These are phyloP conservation scores for Euwallacea similis DNA, from an alignment of 1,140 invertebrate genomes.

Conservation along the genomic window DNA sequence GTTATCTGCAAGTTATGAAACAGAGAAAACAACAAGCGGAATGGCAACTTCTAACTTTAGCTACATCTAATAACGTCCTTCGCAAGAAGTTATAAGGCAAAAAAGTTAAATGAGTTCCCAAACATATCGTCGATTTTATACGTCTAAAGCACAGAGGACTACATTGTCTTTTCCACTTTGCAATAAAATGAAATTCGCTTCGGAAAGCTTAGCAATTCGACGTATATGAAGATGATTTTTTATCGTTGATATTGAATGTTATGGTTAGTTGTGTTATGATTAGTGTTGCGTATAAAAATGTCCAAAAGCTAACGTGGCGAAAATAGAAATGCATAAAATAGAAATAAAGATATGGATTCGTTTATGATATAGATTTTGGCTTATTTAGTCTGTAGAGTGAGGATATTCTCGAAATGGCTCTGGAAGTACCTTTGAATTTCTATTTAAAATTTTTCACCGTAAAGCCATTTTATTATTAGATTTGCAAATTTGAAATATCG, in stretches of 20 bases:
- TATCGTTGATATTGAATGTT: background rate
- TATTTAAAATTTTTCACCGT: too few species aligned
- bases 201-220: background rate
- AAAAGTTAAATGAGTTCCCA: constrained; percentile 11
- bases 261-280: background rate
- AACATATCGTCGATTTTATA: constrained; percentile 10
- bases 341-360: background rate
- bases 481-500: too few species aligned
- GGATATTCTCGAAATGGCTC: too few species aligned
- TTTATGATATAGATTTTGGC: too few species aligned
- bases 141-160: background rate
- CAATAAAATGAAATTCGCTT: constrained; percentile 1
- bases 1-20: background rate
- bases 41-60: background rate
- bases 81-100: background rate
- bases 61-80: background rate
- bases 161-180: constrained; percentile 4
- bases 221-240: background rate
- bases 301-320: background rate
- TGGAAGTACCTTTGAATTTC: too few species aligned
- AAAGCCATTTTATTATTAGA: too few species aligned
- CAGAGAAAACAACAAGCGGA: background rate
- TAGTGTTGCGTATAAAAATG: background rate
- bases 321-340: background rate
- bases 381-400: too few species aligned